These are phyloP conservation scores for Itoplectis maculator DNA, from an alignment of 2,888 invertebrate genomes.

Conservation along the genomic window DNA sequence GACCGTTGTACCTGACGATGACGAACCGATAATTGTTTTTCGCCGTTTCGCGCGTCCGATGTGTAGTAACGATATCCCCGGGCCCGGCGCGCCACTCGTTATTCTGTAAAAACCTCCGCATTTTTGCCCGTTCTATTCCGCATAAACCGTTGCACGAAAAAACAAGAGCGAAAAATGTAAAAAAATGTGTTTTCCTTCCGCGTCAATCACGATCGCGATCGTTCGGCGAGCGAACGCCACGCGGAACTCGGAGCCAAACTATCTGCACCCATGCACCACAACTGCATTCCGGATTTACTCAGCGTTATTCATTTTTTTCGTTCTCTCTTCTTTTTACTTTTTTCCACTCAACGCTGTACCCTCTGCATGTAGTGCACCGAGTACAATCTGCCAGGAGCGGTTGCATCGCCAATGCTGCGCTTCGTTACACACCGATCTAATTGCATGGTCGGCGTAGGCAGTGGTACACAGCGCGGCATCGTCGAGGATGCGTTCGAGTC, in stretches of 20 bases:
- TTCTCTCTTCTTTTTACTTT: slow-evolving; percentile 9
- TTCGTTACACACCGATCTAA: slow-evolving; percentile 78
- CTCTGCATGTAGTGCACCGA: neutral
- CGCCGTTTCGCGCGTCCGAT: slow-evolving; percentile 6
- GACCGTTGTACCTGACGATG: slow-evolving; percentile 25
- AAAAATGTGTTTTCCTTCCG: slow-evolving; percentile 36
- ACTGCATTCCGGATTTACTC: slow-evolving; percentile 21
- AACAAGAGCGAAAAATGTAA: neutral
- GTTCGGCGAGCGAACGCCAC: slow-evolving; percentile 2
- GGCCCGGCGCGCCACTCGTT: slow-evolving; percentile 9
- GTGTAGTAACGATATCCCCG: slow-evolving; percentile 16
- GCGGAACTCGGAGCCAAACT: slow-evolving; percentile 37
- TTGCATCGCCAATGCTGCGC: slow-evolving; percentile 66
- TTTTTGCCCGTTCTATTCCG: slow-evolving; percentile 12
- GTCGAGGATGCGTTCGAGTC: slow-evolving; percentile 50
- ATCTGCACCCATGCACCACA: slow-evolving; percentile 14
- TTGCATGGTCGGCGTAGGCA: slow-evolving; percentile 61
- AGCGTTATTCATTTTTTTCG: neutral
- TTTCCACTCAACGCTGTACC: slow-evolving; percentile 33
- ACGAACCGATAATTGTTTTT: slow-evolving; percentile 53
- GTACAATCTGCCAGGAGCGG: slow-evolving; percentile 10
- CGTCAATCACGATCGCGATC: slow-evolving; percentile 57
- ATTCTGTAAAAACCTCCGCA: slow-evolving; percentile 9
- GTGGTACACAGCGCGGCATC: slow-evolving; percentile 39
- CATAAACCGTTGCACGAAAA: slow-evolving; percentile 1